Conservation (phyloP, 2,888 invertebrate species). For the Entomobrya proxima region DNA sequence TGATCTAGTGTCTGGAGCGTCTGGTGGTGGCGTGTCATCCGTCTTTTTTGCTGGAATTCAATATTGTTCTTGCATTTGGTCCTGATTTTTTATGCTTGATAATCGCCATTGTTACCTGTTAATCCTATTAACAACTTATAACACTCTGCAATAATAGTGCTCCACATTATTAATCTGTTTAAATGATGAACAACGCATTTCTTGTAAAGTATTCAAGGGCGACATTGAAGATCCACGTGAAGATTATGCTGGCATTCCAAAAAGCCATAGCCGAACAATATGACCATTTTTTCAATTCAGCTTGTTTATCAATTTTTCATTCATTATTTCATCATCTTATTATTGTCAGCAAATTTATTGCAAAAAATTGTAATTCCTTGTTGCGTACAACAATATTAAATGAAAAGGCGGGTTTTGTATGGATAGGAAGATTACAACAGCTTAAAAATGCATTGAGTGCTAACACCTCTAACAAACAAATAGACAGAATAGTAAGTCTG, state of each 20-base stretch:
- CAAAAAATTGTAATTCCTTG: background rate
- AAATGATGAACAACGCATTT: constrained; percentile 1
- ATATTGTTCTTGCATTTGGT: background rate
- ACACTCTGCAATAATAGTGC: background rate
- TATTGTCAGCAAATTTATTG: background rate
- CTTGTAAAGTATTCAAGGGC: constrained; percentile 48
- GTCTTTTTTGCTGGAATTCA: constrained; percentile 16
- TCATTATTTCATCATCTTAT: constrained; percentile 37
- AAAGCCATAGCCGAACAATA: constrained; percentile 37
- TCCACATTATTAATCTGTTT: background rate
- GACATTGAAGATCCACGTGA: constrained; percentile 31
- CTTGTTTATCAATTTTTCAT: constrained; percentile 38
- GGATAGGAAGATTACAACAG: background rate
- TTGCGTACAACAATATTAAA: background rate
- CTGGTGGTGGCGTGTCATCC: too few species aligned
- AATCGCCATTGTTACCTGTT: constrained; percentile 8
- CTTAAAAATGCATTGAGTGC: background rate
- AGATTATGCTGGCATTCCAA: constrained; percentile 55
- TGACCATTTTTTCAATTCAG: constrained; percentile 7
- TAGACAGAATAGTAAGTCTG: too few species aligned
- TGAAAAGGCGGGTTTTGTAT: constrained; percentile 28
- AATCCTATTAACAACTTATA: constrained; percentile 31
- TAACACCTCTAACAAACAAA: too few species aligned
- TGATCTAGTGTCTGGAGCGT: too few species aligned
- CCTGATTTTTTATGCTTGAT: background rate